Conservation (phyloP, 92 coral and sea anemone genomes). For the Galaxea fascicularis region DNA sequence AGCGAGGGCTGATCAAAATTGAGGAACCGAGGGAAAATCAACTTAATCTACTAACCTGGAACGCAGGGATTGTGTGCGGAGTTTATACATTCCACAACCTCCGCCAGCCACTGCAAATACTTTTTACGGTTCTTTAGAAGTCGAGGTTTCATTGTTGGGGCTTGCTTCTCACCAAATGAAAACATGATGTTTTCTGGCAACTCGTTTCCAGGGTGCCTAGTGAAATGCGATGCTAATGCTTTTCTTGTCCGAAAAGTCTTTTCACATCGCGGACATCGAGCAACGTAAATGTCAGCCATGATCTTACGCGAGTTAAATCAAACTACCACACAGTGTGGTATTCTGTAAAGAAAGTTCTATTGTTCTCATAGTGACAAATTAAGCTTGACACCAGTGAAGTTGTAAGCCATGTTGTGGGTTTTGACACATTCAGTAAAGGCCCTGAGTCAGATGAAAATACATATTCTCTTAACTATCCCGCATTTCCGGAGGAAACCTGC, state of each 20-base stretch:
- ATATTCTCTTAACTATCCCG: not conserved
- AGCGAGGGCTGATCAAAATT: not conserved
- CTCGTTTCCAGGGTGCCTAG: constrained; percentile 13
- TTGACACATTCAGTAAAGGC: not conserved
- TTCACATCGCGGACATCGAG: not conserved
- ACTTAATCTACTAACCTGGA: constrained; percentile 25
- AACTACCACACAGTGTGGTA: not conserved
- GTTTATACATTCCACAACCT: not conserved
- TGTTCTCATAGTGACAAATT: constrained; percentile 3
- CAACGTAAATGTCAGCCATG: constrained; percentile 7
- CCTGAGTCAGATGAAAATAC: not conserved
- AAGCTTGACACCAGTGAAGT: not conserved
- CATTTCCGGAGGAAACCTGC: not conserved
- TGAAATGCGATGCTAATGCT: constrained; percentile 17
- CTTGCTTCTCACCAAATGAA: constrained; percentile 17
- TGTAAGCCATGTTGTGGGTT: not conserved
- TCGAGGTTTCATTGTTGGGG: constrained; percentile 18
- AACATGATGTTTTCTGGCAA: constrained; percentile 8
- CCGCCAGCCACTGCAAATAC: constrained; percentile 22
- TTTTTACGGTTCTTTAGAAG: not conserved
- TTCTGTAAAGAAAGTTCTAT: constrained; percentile 1
- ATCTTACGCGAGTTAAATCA: not conserved
- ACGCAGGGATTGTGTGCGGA: no score
- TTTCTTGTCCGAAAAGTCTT: constrained; percentile 18
- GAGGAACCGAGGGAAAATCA: constrained; percentile 6